Evolutionary conservation across 2,113 vertebrate species (phyloP).

Genomic region (Apodemus speciosus): DNA sequence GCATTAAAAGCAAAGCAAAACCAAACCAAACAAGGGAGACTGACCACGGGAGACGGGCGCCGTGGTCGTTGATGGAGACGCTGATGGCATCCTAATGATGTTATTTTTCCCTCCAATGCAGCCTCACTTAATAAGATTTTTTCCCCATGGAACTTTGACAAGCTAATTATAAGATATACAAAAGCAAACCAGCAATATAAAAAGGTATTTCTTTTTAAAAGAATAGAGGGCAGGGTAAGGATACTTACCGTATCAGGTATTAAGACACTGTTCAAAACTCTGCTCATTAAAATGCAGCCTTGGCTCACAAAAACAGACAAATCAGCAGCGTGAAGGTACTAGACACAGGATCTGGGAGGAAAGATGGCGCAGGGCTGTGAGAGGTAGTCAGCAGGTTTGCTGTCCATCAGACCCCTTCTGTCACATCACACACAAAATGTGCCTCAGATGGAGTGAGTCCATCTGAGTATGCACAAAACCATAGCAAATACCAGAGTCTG

Average conservation of each 20-base stretch:
- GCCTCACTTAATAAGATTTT: slow-evolving; percentile 33
- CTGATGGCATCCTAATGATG: background rate
- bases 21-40: slow-evolving; percentile 29
- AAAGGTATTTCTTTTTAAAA: slow-evolving; percentile 33
- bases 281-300: slow-evolving; percentile 14
- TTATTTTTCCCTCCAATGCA: slow-evolving; percentile 21
- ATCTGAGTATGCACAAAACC: background rate
- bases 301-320: slow-evolving; percentile 28
- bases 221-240: background rate
- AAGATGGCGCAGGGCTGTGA: background rate
- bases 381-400: background rate
- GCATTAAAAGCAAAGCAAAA: slow-evolving; percentile 32
- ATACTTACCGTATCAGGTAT: background rate
- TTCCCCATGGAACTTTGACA: background rate
- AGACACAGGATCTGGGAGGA: background rate
- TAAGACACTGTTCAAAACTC: slow-evolving; percentile 34
- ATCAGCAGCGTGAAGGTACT: background rate
- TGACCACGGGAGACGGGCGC: background rate
- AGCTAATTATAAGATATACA: slow-evolving; percentile 34
- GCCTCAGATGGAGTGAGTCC: slow-evolving; percentile 22
- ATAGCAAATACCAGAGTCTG: background rate
- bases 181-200: background rate
- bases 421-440: background rate
- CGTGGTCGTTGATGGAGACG: background rate
- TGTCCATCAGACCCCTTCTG: background rate